Evolutionary conservation across 2,888 invertebrate genomes (phyloP).

Genomic region (Hypolimnas misippus): DNA sequence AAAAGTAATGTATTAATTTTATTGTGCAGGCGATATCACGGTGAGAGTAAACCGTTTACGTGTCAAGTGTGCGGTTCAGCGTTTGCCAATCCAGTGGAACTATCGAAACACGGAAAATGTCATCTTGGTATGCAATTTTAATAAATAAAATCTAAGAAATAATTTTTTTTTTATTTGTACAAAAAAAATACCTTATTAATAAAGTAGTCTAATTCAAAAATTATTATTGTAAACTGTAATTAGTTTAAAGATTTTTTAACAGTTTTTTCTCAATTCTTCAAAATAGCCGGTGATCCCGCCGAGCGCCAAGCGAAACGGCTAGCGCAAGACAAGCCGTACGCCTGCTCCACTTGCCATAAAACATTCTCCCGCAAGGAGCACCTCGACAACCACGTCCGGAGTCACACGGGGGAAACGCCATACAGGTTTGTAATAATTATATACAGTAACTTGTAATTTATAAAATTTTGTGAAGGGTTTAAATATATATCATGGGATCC

Average conservation of each 20-base stretch:
- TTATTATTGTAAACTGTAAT: not conserved
- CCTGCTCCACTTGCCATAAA: conserved; percentile 93
- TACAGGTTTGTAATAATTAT: conserved; percentile 15
- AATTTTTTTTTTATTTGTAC: not conserved
- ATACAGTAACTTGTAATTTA: not conserved
- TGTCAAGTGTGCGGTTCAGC: conserved; percentile 93
- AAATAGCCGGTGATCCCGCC: conserved; percentile 71
- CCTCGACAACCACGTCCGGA: conserved; percentile 92
- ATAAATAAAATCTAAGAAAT: too few relatives aligned
- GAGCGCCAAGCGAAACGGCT: conserved; percentile 92
- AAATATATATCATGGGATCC: too few relatives aligned
- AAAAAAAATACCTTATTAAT: not conserved
- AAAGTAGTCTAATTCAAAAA: not conserved
- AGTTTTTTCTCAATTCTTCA: not conserved
- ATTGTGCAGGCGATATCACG: conserved; percentile 88
- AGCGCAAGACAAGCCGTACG: conserved; percentile 93
- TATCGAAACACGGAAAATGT: conserved; percentile 92
- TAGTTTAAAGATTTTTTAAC: too few relatives aligned
- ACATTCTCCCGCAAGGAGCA: conserved; percentile 94
- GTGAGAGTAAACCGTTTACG: conserved; percentile 93
- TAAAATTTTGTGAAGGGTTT: too few relatives aligned
- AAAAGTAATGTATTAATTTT: not conserved
- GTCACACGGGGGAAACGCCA: conserved; percentile 86
- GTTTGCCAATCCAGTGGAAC: conserved; percentile 90
- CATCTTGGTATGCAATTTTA: conserved; percentile 91